phyloP scores from a whole-genome alignment of 2,888 invertebrate genomes.

The Sussaba pulchella region DNA sequence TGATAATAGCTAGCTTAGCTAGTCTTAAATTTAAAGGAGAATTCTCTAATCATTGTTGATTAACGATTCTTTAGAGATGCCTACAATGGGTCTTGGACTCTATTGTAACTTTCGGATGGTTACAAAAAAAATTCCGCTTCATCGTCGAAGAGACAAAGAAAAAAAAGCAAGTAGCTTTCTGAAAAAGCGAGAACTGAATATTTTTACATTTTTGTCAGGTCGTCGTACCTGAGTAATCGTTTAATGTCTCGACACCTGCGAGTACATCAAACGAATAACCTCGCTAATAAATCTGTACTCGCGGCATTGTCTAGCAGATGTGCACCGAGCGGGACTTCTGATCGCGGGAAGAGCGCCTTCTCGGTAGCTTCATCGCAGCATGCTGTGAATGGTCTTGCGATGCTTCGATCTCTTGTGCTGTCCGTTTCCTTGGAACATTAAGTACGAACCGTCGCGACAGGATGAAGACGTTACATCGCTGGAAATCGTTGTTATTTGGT shows the following conservation, averaged over 20 bases:
- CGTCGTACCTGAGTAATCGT: slow-evolving; percentile 6
- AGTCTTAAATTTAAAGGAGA: slow-evolving; percentile 64
- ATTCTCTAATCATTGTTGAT: too few relatives aligned
- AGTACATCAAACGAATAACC: slow-evolving; percentile 61
- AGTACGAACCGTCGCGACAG: slow-evolving; percentile 63
- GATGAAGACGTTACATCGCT: slow-evolving; percentile 66
- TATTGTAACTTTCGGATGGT: too few relatives aligned
- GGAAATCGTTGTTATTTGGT: slow-evolving; percentile 72
- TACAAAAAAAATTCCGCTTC: too few relatives aligned
- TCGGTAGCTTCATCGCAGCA: slow-evolving; percentile 31
- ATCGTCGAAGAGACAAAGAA: neutral
- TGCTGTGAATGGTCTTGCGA: slow-evolving; percentile 62
- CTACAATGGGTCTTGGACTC: too few relatives aligned
- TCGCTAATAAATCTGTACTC: slow-evolving; percentile 69
- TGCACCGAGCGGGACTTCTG: slow-evolving; percentile 56
- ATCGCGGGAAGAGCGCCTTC: slow-evolving; percentile 49
- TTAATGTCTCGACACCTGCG: slow-evolving; percentile 50
- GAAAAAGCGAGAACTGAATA: neutral
- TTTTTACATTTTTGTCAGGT: neutral
- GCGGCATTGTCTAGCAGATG: slow-evolving; percentile 66
- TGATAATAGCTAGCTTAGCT: slow-evolving; percentile 61
- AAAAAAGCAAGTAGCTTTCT: neutral
- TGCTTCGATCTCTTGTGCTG: slow-evolving; percentile 47
- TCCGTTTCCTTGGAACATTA: slow-evolving; percentile 68
- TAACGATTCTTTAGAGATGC: too few relatives aligned